These are phyloP conservation scores for Resseliella maxima DNA, from an alignment of 2,888 invertebrate genomes.

Conservation along the genomic window DNA sequence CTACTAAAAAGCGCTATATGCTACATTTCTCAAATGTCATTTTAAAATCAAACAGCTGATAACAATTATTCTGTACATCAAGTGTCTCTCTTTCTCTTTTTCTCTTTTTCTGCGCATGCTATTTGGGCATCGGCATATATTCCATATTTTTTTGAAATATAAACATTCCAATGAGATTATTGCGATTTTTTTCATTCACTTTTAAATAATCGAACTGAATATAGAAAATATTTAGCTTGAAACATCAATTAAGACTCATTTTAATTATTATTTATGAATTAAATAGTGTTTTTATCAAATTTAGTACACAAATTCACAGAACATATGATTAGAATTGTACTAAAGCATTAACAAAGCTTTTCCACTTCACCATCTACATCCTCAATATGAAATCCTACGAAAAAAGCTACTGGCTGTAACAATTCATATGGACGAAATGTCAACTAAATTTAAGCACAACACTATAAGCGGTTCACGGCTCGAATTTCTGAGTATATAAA, in stretches of 20 bases:
- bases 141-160: neutral
- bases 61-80: neutral
- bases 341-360: neutral
- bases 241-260: neutral
- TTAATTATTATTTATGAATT: neutral
- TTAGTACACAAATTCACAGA: neutral
- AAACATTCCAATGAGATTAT: neutral
- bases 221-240: neutral
- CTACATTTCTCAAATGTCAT: slow-evolving; percentile 22
- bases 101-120: slow-evolving; percentile 43
- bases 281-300: neutral
- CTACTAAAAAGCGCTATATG: too few relatives aligned
- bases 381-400: too few relatives aligned
- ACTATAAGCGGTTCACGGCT: too few relatives aligned
- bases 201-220: neutral
- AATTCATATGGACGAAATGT: too few relatives aligned
- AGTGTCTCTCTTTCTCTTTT: too few relatives aligned
- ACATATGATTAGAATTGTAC: neutral
- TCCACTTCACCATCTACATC: neutral
- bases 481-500: too few relatives aligned
- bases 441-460: too few relatives aligned
- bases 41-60: slow-evolving; percentile 25
- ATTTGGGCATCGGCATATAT: neutral
- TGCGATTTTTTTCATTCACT: too few relatives aligned
- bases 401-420: too few relatives aligned